These are phyloP conservation scores for Guaruba guarouba DNA, from an alignment of 2,113 vertebrate genomes.

Conservation along the genomic window DNA sequence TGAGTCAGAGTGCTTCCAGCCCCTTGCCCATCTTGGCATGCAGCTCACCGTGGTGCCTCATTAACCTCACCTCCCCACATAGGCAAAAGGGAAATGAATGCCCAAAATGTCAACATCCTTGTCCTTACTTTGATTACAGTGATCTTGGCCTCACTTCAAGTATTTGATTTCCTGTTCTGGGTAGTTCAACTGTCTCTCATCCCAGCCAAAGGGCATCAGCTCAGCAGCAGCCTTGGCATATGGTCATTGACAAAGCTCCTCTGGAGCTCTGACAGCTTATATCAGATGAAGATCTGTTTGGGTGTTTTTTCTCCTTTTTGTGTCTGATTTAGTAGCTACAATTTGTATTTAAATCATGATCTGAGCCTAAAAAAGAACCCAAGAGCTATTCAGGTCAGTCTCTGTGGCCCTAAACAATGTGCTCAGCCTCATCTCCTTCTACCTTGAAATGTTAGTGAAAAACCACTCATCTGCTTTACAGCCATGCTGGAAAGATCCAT, in stretches of 20 bases:
- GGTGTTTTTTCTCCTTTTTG: background rate
- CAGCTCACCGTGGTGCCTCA: background rate
- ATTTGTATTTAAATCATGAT: background rate
- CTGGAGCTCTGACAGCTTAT: background rate
- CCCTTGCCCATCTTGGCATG: accelerated
- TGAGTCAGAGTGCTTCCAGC: background rate
- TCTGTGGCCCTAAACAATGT: background rate
- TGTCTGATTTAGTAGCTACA: background rate
- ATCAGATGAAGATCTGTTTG: background rate
- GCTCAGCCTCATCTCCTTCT: background rate
- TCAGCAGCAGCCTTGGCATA: background rate
- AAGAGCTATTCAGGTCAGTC: background rate
- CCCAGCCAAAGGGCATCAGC: background rate
- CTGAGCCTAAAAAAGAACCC: background rate
- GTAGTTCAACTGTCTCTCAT: background rate
- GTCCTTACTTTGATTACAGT: background rate
- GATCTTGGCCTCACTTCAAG: background rate
- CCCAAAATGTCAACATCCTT: background rate
- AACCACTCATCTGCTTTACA: background rate
- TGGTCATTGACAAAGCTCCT: background rate
- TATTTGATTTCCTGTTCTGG: background rate
- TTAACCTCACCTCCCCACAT: background rate
- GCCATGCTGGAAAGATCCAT: background rate
- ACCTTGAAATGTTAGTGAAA: background rate
- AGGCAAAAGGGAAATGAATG: background rate